Evolutionary conservation across 35 echinoderm and acorn worm genomes (phyloP).

Genomic region (Acanthaster planci): DNA sequence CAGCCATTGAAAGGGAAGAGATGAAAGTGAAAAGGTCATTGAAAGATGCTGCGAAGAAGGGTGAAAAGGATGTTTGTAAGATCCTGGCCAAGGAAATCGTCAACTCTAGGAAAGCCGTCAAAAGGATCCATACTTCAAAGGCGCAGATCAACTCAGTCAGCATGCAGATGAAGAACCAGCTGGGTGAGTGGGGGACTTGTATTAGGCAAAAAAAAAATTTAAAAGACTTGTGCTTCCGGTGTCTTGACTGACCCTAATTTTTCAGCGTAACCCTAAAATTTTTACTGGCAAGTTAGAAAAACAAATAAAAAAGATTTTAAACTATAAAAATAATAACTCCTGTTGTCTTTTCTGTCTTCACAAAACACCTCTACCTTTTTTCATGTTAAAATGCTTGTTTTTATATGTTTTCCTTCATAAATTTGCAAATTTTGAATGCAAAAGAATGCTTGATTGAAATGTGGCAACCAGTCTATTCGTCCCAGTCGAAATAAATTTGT

Average conservation of each 20-base stretch:
- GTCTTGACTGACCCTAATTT: background rate
- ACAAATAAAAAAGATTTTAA: conserved; percentile 6
- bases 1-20: conserved; percentile 86
- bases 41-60: conserved; percentile 89
- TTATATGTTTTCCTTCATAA: too few relatives aligned
- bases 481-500: too few relatives aligned
- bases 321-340: background rate
- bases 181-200: conserved; percentile 50
- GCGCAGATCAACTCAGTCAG: conserved; percentile 91
- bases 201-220: too few relatives aligned
- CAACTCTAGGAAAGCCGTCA: conserved; percentile 84
- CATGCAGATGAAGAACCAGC: conserved; percentile 99
- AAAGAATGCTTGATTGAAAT: too few relatives aligned
- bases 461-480: too few relatives aligned
- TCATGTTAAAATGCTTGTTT: too few relatives aligned
- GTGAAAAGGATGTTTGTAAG: conserved; percentile 82
- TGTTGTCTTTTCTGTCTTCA: too few relatives aligned
- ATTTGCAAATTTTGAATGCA: too few relatives aligned
- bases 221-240: background rate
- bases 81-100: conserved; percentile 92
- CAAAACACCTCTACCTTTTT: too few relatives aligned
- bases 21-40: conserved; percentile 87
- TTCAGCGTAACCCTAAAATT: too few relatives aligned
- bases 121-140: conserved; percentile 78
- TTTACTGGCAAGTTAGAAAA: too few relatives aligned